Base-by-base conservation (phyloP, 2,113 vertebrate genomes). In the Poeciliopsis occidentalis region DNA sequence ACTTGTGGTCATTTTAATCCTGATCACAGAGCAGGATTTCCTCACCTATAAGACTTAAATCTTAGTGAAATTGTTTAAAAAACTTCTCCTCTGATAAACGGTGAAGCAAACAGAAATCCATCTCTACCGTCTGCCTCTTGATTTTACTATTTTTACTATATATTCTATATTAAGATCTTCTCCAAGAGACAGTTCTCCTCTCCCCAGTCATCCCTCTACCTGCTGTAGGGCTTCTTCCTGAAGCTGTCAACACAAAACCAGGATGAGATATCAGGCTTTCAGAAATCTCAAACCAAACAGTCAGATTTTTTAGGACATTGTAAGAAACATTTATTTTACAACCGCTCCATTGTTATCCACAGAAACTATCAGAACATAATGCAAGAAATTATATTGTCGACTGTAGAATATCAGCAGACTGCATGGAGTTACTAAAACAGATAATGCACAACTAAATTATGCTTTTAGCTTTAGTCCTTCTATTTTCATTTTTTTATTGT, bases 151-250 rank as follows among this genome's bases (percentile, higher is more conserved):
- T 41, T 41, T 41, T 41, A 15, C 85, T 80, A 79, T 78, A 69
- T 66, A 80, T 86, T 89, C 85, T 87, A 86, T 86, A 86, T 86
- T 86, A 84, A 82, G 85, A 72, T 79, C 70, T 71, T 80, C 81
- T 47, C 44, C 44, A 19, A 7, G 15, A 77, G 78, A 27, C 78
- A 73, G 34, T n/a, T 75, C 76, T 79, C 77, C 69, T 15, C 27
- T 63, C 75, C 60, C 60, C 31, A 81, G 78, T 76, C 70, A 69
- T 78, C 76, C 80, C 57, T 62, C 71, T 37, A 64, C 74, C 65
- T 70, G 83, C 80, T 70, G 75, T 80, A 81, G 83, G 72, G 75
- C 68, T 34, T 83, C 68, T 34, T 83, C 44, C 57, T 69, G 60
- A 75, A 78, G 79, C 85, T 81, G 82, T 78, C 84, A 75, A 75